Conservation (phyloP, 2,797 vertebrate genomes). For the Sylvia borin region DNA sequence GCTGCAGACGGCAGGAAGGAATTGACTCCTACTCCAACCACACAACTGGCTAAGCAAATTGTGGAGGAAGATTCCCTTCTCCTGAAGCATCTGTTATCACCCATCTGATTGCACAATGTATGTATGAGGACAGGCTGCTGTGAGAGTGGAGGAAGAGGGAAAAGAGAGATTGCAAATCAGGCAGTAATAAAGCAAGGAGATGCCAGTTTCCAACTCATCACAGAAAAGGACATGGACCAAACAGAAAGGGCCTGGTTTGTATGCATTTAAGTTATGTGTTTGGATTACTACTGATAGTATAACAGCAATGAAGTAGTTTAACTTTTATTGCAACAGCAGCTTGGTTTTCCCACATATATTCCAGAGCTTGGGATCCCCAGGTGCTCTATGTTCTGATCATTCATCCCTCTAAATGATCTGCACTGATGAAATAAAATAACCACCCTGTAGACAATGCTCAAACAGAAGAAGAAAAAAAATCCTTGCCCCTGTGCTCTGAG, state of each 20-base stretch:
- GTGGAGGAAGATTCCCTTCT: constrained; percentile 68
- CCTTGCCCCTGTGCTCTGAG: not conserved
- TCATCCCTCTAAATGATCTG: not conserved
- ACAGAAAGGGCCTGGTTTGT: not conserved
- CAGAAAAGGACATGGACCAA: not conserved
- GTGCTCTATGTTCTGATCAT: not conserved
- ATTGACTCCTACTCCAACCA: constrained; percentile 69
- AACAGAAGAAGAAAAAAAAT: not conserved
- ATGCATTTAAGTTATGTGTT: not conserved
- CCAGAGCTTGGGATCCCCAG: not conserved
- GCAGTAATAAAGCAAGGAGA: not conserved
- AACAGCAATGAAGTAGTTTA: not conserved
- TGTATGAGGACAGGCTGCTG: constrained; percentile 59
- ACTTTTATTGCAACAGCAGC: not conserved
- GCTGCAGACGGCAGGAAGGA: constrained; percentile 69
- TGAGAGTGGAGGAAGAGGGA: constrained; percentile 48
- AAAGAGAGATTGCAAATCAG: constrained; percentile 26
- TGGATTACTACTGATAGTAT: not conserved
- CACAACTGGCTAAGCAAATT: constrained; percentile 66
- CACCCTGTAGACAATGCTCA: not conserved
- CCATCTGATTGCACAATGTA: constrained; percentile 66
- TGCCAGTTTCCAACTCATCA: not conserved
- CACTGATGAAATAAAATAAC: not conserved
- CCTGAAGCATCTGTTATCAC: constrained; percentile 66
- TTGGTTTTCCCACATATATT: not conserved